These are phyloP conservation scores for Oasisia sp. DNA, from an alignment of 2,888 invertebrate genomes.

Conservation along the genomic window DNA sequence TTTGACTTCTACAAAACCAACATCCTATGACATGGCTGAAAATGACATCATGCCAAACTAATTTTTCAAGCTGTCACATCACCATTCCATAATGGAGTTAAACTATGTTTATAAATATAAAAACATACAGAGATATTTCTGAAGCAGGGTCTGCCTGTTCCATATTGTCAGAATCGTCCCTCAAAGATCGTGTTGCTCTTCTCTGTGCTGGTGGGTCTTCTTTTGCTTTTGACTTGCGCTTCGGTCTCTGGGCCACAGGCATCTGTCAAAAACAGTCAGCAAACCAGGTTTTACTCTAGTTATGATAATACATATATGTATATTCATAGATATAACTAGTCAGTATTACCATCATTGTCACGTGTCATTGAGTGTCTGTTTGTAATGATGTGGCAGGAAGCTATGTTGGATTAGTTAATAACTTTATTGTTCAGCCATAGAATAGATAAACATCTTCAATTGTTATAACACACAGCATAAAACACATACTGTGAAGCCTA, in stretches of 20 bases:
- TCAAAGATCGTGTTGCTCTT: neutral
- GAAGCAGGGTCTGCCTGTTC: neutral
- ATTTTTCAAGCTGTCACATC: neutral
- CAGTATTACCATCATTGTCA: neutral
- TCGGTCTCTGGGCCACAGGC: neutral
- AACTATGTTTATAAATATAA: neutral
- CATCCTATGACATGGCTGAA: too few species aligned
- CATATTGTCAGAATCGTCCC: neutral
- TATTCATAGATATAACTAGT: neutral
- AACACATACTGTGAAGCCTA: too few species aligned
- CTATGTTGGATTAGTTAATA: too few species aligned
- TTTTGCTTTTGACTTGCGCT: conserved; percentile 1
- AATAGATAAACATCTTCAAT: too few species aligned
- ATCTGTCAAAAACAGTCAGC: neutral
- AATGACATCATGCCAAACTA: neutral
- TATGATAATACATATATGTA: neutral
- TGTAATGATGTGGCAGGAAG: too few species aligned
- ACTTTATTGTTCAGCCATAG: too few species aligned
- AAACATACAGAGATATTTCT: neutral
- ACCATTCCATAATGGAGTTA: neutral
- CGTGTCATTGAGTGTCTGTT: too few species aligned
- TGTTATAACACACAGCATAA: too few species aligned
- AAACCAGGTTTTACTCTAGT: neutral
- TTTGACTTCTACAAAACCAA: too few species aligned
- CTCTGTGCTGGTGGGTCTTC: neutral